phyloP scores from a whole-genome alignment of 2,888 invertebrate genomes.

The Acleris emargana region DNA sequence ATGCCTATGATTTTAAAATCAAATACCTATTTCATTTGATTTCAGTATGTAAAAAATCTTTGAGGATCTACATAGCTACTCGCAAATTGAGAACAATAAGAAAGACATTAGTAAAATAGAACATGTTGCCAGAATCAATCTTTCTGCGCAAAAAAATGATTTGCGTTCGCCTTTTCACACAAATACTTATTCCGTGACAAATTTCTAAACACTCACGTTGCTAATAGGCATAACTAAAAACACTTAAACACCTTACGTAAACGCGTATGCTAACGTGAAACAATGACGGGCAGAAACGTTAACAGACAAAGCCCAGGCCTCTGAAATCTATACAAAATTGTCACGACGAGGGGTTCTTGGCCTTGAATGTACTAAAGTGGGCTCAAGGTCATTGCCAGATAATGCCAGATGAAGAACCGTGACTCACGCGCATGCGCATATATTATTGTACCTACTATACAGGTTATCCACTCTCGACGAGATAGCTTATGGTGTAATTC shows the following conservation, averaged over 20 bases:
- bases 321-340: too few relatives aligned
- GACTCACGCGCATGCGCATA: slow-evolving; percentile 39
- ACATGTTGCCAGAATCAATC: too few relatives aligned
- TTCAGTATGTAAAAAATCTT: too few relatives aligned
- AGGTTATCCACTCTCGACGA: neutral
- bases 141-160: too few relatives aligned
- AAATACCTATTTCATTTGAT: too few relatives aligned
- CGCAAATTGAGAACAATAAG: too few relatives aligned
- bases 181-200: neutral
- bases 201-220: slow-evolving; percentile 3
- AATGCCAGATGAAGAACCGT: slow-evolving; percentile 27
- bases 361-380: slow-evolving; percentile 1
- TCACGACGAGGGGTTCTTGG: too few relatives aligned
- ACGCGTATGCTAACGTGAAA: slow-evolving; percentile 20
- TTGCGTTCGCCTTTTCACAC: too few relatives aligned
- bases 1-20: too few relatives aligned
- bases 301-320: neutral
- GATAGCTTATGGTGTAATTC: neutral
- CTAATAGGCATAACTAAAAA: slow-evolving; percentile 17
- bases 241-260: slow-evolving; percentile 12
- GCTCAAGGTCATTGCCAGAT: slow-evolving; percentile 35
- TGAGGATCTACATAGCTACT: too few relatives aligned
- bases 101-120: too few relatives aligned
- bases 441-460: slow-evolving; percentile 5
- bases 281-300: slow-evolving; percentile 28